Evolutionary conservation across 1,140 invertebrate genomes (phyloP).

Genomic region (Pachyrhynchus sulphureomaculatus): DNA sequence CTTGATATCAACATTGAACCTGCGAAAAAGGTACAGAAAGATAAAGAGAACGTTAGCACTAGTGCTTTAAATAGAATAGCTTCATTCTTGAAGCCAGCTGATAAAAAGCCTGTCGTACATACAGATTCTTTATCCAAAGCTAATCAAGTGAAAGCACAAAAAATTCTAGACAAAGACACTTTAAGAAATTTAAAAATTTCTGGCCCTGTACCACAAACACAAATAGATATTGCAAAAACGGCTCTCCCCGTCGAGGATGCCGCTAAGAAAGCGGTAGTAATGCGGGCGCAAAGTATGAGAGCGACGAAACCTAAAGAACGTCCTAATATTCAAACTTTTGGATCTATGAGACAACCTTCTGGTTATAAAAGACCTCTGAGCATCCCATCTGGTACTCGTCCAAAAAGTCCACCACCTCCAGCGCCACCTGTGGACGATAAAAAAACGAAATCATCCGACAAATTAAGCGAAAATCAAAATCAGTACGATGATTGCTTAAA

Average conservation of each 20-base stretch:
- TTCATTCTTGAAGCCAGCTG: slow-evolving; percentile 71
- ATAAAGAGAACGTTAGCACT: slow-evolving; percentile 56
- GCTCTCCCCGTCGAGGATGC: slow-evolving; percentile 58
- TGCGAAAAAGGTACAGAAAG: slow-evolving; percentile 40
- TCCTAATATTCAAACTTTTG: slow-evolving; percentile 71
- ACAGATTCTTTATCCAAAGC: slow-evolving; percentile 61
- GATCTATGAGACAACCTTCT: slow-evolving; percentile 71
- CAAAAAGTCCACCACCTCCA: slow-evolving; percentile 65
- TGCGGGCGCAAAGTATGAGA: slow-evolving; percentile 77
- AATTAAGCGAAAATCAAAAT: slow-evolving; percentile 36
- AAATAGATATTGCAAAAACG: slow-evolving; percentile 61
- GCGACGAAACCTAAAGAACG: slow-evolving; percentile 57
- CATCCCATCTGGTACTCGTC: slow-evolving; percentile 61
- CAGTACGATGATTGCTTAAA: slow-evolving; percentile 77
- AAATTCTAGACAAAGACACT: slow-evolving; percentile 67
- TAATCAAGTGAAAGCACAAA: slow-evolving; percentile 61
- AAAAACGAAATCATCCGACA: slow-evolving; percentile 33
- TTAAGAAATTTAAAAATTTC: slow-evolving; percentile 79
- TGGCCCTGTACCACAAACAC: slow-evolving; percentile 70
- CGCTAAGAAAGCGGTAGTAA: slow-evolving; percentile 60
- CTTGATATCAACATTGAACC: slow-evolving; percentile 50
- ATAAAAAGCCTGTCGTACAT: slow-evolving; percentile 58
- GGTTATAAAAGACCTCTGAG: slow-evolving; percentile 68
- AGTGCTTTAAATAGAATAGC: slow-evolving; percentile 70
- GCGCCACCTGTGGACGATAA: slow-evolving; percentile 54